phyloP scores from a whole-genome alignment of 2,888 invertebrate genomes.

The Trichopria drosophilae region DNA sequence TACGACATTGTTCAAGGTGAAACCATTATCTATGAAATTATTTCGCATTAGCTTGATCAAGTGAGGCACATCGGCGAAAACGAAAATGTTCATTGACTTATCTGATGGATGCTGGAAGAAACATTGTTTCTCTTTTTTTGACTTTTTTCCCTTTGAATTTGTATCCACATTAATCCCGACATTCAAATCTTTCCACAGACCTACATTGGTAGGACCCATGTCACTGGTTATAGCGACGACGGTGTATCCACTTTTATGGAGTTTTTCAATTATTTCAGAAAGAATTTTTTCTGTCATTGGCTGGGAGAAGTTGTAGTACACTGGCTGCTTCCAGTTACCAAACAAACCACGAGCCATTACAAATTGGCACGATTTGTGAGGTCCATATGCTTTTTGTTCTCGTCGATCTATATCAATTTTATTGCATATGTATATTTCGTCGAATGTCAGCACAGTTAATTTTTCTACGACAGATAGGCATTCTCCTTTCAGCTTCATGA shows the following conservation, averaged over 20 bases:
- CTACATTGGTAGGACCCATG: conserved; percentile 12
- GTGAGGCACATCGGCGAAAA: conserved; percentile 13
- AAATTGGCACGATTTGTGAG: too few relatives aligned
- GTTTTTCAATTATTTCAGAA: conserved; percentile 10
- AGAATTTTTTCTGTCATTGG: conserved; percentile 27
- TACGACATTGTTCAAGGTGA: too few relatives aligned
- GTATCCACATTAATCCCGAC: neutral
- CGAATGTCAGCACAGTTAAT: conserved; percentile 16
- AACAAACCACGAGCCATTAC: conserved; percentile 23
- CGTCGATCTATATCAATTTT: conserved; percentile 15
- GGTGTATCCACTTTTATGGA: conserved; percentile 21
- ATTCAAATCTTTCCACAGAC: neutral
- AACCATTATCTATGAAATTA: too few relatives aligned
- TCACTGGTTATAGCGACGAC: conserved; percentile 25
- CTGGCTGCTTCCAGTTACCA: conserved; percentile 26
- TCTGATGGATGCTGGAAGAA: too few relatives aligned
- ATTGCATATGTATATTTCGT: conserved; percentile 16
- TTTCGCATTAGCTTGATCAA: conserved; percentile 7
- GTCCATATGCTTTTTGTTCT: conserved; percentile 18
- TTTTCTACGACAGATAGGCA: conserved; percentile 9
- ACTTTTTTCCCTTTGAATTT: too few relatives aligned
- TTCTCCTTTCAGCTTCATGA: conserved; percentile 6
- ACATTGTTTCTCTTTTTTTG: too few relatives aligned
- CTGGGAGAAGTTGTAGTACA: too few relatives aligned
- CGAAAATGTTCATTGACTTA: too few relatives aligned